Evolutionary conservation across 2,888 invertebrate genomes (phyloP), one percentile per base, ranked within the genome.

Genomic region (Eilema sororculum): DNA sequence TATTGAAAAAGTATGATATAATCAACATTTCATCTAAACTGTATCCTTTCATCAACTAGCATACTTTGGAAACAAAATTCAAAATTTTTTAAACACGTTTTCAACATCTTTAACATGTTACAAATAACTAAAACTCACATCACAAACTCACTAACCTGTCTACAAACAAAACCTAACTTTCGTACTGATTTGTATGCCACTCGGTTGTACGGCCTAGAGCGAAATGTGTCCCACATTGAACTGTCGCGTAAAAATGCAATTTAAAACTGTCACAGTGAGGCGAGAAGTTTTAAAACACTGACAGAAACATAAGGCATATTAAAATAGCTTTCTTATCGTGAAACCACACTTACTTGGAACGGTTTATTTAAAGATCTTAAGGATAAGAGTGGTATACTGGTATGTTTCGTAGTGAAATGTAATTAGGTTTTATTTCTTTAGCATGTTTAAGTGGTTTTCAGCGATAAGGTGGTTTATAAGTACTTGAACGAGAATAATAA

Each of bases 161-260:
- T 33, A 46, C 52, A 46, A 52, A 46, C n/a, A 30, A n/a, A 58
- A 57, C 33, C 16, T 65, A 64, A 56, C 64, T 65, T 56, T 30
- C 30, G 20, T 66, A 68, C 66, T 69, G 30, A 73, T 80, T 69
- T 73, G 67, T 66, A 59, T 58, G 46, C 65, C 37, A 56, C 70
- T 63, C 67, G 61, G 75, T 60, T 22, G 57, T 33, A 37, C 22
- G 58, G 66, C 72, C 72, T 78, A 63, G 24, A 52, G 60, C 25
- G 59, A 67, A 72, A 69, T 81, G 65, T 74, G 73, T 80, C 71
- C 73, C 25, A 72, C 41, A 69, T 76, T 73, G 67, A 74, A 81
- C 37, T 78, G 80, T 78, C 72, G 82, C 74, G 74, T 79, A 80
- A 80, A 80, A 80, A 80, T 80, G 82, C 80, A 80, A 80, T 80